Evolutionary conservation across 92 coral and sea anemone species (phyloP), one percentile per base, ranked within the genome.

Genomic region (Galaxea fascicularis): DNA sequence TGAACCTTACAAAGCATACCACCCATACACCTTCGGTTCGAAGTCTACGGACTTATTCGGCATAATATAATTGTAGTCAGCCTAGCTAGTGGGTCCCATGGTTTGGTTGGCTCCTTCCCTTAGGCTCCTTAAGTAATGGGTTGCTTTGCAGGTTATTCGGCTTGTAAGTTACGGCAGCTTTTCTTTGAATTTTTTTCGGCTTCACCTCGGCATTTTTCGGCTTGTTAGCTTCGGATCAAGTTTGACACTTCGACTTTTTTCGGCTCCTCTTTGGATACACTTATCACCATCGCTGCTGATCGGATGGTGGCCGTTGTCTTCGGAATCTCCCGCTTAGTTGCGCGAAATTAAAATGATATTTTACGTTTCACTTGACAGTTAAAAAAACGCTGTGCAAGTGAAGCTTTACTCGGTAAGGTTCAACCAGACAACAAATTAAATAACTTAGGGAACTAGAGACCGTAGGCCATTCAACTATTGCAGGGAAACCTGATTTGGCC

Each of bases 41-140:
- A 17, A 10, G 18, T 56, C 13, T 2, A 35, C 21, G 24, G 62
- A 56, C 62, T 16, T 35, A 35, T 35, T 35, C 41, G 41, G 41
- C 41, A 2, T 2, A 35, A 6, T 35, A 6, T 35, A 35, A 35
- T 2, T 56, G 62, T 56, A 56, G 62, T 56, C 18, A 56, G 62
- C 7, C 18, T 56, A 56, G 62, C 16, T 56, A 56, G 62, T 1
- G 62, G 62, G 62, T 56, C 62, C 62, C 62, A 4, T 56, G 62
- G 62, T 22, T 56, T 16, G 62, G 62, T 15, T 56, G 62, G 62
- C 62, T 56, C 62, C 62, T 56, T 24, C 62, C 62, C 62, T 56
- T 56, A 56, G 62, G 62, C 22, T 56, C 62, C 62, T 49, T 16
- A n/a, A n/a, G n/a, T n/a, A 35, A 16, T 56, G 62, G 62, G 62